These are phyloP conservation scores for Pseudomugil gertrudae DNA, from an alignment of 2,797 vertebrate species.

Conservation along the genomic window DNA sequence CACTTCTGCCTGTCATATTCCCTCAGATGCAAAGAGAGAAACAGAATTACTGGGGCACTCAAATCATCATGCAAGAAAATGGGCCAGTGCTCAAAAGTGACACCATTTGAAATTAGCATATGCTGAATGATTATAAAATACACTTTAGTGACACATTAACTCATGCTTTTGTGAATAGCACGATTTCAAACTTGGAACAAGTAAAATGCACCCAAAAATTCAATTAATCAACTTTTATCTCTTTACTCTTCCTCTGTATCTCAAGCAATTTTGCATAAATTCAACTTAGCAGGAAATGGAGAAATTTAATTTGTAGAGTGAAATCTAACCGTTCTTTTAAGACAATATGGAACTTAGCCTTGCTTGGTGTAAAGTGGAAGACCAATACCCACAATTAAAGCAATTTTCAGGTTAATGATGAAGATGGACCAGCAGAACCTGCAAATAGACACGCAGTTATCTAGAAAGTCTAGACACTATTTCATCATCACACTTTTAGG, in stretches of 20 bases:
- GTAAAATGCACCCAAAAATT: slow-evolving; percentile 2
- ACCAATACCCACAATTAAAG: slow-evolving; percentile 80
- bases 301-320: background rate
- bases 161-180: slow-evolving; percentile 27
- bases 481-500: slow-evolving; percentile 47
- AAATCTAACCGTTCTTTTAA: slow-evolving; percentile 17
- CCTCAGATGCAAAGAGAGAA: slow-evolving; percentile 42
- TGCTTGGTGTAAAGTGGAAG: slow-evolving; percentile 45
- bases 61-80: slow-evolving; percentile 56
- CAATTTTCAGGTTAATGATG: slow-evolving; percentile 47
- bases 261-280: slow-evolving; percentile 1
- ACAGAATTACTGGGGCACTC: slow-evolving; percentile 66
- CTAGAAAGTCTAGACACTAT: slow-evolving; percentile 59
- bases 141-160: slow-evolving; percentile 40
- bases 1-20: slow-evolving; percentile 59
- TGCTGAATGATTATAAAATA: slow-evolving; percentile 56
- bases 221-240: background rate
- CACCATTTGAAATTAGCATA: slow-evolving; percentile 56
- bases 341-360: slow-evolving; percentile 8
- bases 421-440: slow-evolving; percentile 48
- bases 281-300: background rate
- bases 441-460: slow-evolving; percentile 48
- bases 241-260: background rate
- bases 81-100: slow-evolving; percentile 57
- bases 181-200: slow-evolving; percentile 26